phyloP scores from a whole-genome alignment of 2,888 invertebrate species.

The Drosophila maculinotata region DNA sequence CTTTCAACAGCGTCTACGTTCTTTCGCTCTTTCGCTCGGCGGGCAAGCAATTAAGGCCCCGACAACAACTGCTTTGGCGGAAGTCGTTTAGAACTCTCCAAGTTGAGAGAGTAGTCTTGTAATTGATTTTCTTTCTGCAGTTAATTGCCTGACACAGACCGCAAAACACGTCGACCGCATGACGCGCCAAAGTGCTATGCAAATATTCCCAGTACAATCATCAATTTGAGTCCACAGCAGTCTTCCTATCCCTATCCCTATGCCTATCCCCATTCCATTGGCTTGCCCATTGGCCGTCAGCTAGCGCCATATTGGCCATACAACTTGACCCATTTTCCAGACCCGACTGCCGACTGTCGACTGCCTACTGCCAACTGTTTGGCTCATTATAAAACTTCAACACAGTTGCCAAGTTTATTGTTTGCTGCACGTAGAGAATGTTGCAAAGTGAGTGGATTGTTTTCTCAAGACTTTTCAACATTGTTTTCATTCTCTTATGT shows the following conservation, averaged over 20 bases:
- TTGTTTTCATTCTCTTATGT: conserved; percentile 36
- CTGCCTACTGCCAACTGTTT: conserved; percentile 21
- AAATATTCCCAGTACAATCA: conserved; percentile 66
- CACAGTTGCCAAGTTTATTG: conserved; percentile 46
- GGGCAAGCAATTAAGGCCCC: conserved; percentile 54
- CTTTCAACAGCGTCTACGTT: conserved; percentile 27
- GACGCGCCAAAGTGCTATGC: conserved; percentile 73
- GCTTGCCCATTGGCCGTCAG: conserved; percentile 12
- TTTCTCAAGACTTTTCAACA: conserved; percentile 48
- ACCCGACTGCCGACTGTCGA: conserved; percentile 20
- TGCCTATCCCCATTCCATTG: too few relatives aligned
- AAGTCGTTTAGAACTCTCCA: conserved; percentile 69
- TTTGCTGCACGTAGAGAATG: conserved; percentile 28
- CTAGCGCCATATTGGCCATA: conserved; percentile 63
- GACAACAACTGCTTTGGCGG: conserved; percentile 65
- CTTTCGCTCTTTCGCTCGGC: conserved; percentile 15
- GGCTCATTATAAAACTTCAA: conserved; percentile 59
- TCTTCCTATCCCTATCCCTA: background rate
- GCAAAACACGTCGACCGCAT: conserved; percentile 63
- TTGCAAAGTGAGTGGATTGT: conserved; percentile 30
- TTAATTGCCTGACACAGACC: conserved; percentile 70
- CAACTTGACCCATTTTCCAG: conserved; percentile 68
- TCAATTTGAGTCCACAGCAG: conserved; percentile 35
- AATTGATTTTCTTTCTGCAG: conserved; percentile 68
- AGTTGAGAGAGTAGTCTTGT: conserved; percentile 57